Evolutionary conservation across 2,888 invertebrate genomes (phyloP).

Genomic region (Exephanes ischioxanthus): DNA sequence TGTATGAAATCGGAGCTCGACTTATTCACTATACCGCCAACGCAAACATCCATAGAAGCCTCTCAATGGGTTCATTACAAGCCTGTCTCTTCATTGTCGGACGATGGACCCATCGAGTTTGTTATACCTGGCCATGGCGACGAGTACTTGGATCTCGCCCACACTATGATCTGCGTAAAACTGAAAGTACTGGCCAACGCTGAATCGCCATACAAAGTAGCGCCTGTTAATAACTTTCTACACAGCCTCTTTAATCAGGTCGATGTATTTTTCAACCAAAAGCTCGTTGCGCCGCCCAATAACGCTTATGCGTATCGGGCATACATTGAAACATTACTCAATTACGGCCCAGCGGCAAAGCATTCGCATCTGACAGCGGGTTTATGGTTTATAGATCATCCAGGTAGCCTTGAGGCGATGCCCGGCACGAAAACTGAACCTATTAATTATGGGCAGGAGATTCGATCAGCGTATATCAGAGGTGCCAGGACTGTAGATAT

Average conservation of each 20-base stretch:
- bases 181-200: neutral
- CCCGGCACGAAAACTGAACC: neutral
- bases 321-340: conserved; percentile 69
- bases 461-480: neutral
- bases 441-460: conserved; percentile 16
- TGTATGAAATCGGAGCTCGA: conserved; percentile 49
- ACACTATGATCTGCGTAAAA: too few species aligned
- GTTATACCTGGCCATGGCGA: too few species aligned
- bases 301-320: conserved; percentile 70
- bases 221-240: conserved; percentile 65
- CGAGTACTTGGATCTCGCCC: too few species aligned
- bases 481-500: conserved; percentile 23
- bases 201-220: conserved; percentile 23
- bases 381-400: conserved; percentile 40
- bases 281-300: conserved; percentile 67
- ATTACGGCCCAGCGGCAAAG: conserved; percentile 67
- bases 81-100: conserved; percentile 67
- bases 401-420: conserved; percentile 43
- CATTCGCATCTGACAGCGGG: conserved; percentile 64
- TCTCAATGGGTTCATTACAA: conserved; percentile 70
- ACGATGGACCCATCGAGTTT: too few species aligned
- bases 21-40: conserved; percentile 65
- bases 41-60: conserved; percentile 69
- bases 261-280: conserved; percentile 72
- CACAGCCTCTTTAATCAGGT: conserved; percentile 66